Evolutionary conservation across 2,888 invertebrate genomes (phyloP).

Genomic region (Xylocampa areola): DNA sequence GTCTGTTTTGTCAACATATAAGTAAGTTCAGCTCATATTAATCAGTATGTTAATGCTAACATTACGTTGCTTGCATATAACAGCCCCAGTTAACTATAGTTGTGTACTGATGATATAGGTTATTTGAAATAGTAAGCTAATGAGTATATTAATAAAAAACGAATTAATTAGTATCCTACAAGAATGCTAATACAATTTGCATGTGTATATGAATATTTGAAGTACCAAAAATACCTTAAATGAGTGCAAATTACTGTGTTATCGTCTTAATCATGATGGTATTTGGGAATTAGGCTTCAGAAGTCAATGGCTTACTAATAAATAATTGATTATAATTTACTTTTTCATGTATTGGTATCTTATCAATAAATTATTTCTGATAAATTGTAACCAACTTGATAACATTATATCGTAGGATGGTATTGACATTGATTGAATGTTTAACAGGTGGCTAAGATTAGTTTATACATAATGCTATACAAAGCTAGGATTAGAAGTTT

Average conservation of each 20-base stretch:
- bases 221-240: slow-evolving; percentile 9
- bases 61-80: too few relatives aligned
- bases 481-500: too few relatives aligned
- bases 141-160: too few relatives aligned
- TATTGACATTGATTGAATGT: neutral
- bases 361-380: slow-evolving; percentile 23
- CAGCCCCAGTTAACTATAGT: too few relatives aligned
- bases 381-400: neutral
- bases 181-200: slow-evolving; percentile 29
- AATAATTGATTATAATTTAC: slow-evolving; percentile 8
- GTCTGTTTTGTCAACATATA: slow-evolving; percentile 93
- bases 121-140: too few relatives aligned
- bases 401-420: neutral
- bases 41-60: too few relatives aligned
- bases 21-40: slow-evolving; percentile 84
- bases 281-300: slow-evolving; percentile 11
- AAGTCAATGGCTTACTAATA: slow-evolving; percentile 1
- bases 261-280: slow-evolving; percentile 13
- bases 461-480: too few relatives aligned
- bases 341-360: slow-evolving; percentile 28
- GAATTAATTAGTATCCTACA: too few relatives aligned
- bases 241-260: slow-evolving; percentile 6
- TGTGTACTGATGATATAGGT: too few relatives aligned
- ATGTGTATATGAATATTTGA: slow-evolving; percentile 11
- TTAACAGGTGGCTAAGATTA: too few relatives aligned